These are phyloP conservation scores for Uria lomvia DNA, from an alignment of 2,113 vertebrate species.

Conservation along the genomic window DNA sequence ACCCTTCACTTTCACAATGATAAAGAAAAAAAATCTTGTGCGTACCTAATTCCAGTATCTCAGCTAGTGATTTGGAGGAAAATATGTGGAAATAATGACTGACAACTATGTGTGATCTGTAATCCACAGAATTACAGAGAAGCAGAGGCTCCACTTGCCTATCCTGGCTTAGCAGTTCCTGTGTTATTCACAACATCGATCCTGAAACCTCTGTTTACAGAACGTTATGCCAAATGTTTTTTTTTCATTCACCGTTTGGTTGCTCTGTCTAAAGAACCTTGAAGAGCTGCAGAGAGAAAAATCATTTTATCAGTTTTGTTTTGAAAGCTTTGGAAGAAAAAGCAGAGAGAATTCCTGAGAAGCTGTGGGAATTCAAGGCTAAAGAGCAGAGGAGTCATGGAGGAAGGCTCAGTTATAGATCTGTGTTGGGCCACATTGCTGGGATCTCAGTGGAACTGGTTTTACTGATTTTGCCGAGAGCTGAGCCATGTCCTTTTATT, in stretches of 20 bases:
- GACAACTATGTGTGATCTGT: not conserved
- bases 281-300: not conserved
- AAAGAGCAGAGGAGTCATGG: not conserved
- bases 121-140: not conserved
- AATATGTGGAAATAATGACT: not conserved
- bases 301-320: not conserved
- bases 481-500: not conserved
- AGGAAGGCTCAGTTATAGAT: not conserved
- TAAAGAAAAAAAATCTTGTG: not conserved
- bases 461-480: not conserved
- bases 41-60: not conserved
- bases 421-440: not conserved
- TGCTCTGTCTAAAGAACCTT: conserved; percentile 6
- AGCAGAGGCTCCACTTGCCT: not conserved
- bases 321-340: not conserved
- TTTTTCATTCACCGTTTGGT: not conserved
- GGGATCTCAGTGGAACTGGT: not conserved
- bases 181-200: not conserved
- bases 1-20: not conserved
- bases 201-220: not conserved
- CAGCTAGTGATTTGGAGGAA: not conserved
- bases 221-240: not conserved
- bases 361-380: not conserved
- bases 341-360: not conserved
- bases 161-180: not conserved